Evolutionary conservation across 2,888 invertebrate species (phyloP).

Genomic region (Lomographa bimaculata): DNA sequence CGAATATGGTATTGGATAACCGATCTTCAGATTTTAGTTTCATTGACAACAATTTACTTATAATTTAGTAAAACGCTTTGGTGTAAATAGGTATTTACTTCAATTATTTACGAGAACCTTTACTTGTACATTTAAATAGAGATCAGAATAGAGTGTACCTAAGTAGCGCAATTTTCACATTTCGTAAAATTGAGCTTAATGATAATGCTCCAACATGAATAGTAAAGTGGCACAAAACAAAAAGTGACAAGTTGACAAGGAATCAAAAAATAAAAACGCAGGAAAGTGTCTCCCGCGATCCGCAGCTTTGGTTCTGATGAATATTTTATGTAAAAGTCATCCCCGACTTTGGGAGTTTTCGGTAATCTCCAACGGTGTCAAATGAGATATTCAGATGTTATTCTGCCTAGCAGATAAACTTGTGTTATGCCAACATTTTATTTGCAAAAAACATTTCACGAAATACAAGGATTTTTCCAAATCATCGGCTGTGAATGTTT

Average conservation of each 20-base stretch:
- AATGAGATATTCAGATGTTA: slow-evolving; percentile 60
- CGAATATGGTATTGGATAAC: too few species aligned
- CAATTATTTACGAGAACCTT: too few species aligned
- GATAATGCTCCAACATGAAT: too few species aligned
- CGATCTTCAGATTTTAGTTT: too few species aligned
- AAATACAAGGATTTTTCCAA: slow-evolving; percentile 1
- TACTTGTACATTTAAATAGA: too few species aligned
- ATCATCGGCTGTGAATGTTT: slow-evolving; percentile 12
- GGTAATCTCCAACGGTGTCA: slow-evolving; percentile 52
- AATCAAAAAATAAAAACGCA: slow-evolving; percentile 43
- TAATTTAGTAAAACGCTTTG: too few species aligned
- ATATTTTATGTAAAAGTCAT: slow-evolving; percentile 62
- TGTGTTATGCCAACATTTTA: slow-evolving; percentile 20
- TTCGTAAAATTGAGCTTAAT: too few species aligned
- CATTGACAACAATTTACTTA: too few species aligned
- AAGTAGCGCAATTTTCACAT: too few species aligned
- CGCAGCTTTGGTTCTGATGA: slow-evolving; percentile 50
- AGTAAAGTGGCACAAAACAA: too few species aligned
- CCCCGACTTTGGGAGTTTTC: slow-evolving; percentile 34
- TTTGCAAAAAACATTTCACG: slow-evolving; percentile 12
- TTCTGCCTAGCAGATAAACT: slow-evolving; percentile 52
- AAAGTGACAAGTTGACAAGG: slow-evolving; percentile 35
- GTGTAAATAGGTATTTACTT: too few species aligned
- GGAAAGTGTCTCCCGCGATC: slow-evolving; percentile 43
- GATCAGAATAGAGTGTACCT: too few species aligned